phyloP scores from a whole-genome alignment of 2,113 vertebrate genomes.

The Oreocharis arfaki region DNA sequence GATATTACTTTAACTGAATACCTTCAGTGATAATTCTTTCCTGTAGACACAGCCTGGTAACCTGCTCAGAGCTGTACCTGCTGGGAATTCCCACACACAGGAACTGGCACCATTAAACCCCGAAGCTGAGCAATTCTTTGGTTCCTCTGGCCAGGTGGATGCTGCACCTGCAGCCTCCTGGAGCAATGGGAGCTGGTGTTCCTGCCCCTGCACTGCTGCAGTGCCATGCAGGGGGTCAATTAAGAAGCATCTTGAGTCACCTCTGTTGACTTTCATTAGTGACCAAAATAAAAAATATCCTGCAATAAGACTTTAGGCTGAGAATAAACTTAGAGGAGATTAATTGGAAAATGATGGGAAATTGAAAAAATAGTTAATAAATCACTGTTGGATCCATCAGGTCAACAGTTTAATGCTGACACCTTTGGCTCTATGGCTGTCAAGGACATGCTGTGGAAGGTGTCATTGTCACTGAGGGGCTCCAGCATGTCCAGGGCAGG shows the following conservation, averaged over 20 bases:
- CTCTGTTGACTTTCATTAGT: neutral
- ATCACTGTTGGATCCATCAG: neutral
- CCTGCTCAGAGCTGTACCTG: neutral
- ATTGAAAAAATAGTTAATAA: neutral
- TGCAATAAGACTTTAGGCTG: neutral
- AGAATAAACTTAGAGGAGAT: neutral
- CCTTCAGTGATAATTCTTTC: neutral
- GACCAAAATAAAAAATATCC: neutral
- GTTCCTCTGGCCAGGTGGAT: rapidly evolving
- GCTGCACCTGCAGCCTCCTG: neutral
- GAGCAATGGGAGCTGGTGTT: neutral
- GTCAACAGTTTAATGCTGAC: neutral
- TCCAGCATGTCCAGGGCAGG: rapidly evolving
- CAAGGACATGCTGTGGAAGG: neutral
- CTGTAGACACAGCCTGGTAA: neutral
- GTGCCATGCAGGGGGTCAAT: neutral
- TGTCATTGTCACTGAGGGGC: neutral
- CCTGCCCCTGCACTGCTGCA: rapidly evolving
- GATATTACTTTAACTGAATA: neutral
- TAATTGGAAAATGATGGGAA: neutral
- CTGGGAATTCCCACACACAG: neutral
- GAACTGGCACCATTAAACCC: neutral
- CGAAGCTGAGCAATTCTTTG: neutral
- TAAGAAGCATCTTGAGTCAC: neutral
- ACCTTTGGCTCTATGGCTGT: neutral